Evolutionary conservation across 2,797 vertebrate genomes (phyloP).

Genomic region (Myotis planiceps): DNA sequence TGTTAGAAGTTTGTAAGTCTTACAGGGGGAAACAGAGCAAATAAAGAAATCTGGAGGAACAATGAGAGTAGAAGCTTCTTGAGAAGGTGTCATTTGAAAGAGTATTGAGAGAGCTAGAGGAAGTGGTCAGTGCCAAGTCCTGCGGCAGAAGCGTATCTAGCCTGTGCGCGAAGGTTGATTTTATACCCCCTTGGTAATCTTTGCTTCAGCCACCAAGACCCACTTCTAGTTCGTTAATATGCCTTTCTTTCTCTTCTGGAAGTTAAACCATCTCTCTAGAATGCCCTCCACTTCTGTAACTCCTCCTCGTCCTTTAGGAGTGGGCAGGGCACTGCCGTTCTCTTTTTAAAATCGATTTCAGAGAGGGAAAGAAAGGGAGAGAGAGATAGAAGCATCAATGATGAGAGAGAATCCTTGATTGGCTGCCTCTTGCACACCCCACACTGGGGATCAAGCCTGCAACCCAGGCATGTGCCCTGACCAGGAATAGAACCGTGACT

Average conservation of each 20-base stretch:
- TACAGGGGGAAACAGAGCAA: not conserved
- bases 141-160: not conserved
- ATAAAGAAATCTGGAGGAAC: not conserved
- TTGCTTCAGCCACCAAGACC: not conserved
- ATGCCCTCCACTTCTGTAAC: not conserved
- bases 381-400: too few relatives aligned
- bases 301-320: not conserved
- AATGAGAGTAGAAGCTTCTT: not conserved
- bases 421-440: too few relatives aligned
- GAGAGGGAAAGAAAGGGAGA: too few relatives aligned
- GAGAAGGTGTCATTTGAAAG: not conserved
- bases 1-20: not conserved
- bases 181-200: not conserved
- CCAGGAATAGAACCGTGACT: too few relatives aligned
- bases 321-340: not conserved
- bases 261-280: not conserved
- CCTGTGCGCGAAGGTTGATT: not conserved
- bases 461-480: too few relatives aligned
- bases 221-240: not conserved
- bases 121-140: not conserved
- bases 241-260: not conserved
- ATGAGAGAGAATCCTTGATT: too few relatives aligned
- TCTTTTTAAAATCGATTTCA: too few relatives aligned
- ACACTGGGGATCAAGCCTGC: too few relatives aligned
- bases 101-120: not conserved